A percentile compares a stretch with the other conserved stretches of the same genome.
phyloP scores from a whole-genome alignment of 2,888 invertebrate species.

The Ditula angustiorana region DNA sequence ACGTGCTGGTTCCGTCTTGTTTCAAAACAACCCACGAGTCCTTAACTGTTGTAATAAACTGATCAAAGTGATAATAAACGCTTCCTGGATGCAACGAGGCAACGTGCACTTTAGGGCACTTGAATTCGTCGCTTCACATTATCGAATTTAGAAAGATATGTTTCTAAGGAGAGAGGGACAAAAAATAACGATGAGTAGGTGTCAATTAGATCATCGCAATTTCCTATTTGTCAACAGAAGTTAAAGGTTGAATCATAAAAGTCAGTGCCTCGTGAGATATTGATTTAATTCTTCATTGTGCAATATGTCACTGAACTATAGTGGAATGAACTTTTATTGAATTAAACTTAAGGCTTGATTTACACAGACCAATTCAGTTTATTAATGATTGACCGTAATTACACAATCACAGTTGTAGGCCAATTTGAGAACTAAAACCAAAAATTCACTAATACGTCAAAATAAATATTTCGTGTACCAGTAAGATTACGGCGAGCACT shows the following conservation, averaged over 20 bases:
- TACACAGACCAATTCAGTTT: constrained; percentile 52
- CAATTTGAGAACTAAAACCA: constrained; percentile 31
- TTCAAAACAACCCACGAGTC: constrained; percentile 13
- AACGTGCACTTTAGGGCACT: constrained; percentile 43
- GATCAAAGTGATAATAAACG: constrained; percentile 55
- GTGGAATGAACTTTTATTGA: constrained; percentile 54
- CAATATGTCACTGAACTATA: constrained; percentile 38
- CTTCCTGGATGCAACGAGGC: constrained; percentile 56
- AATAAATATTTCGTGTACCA: constrained; percentile 47
- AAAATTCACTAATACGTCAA: constrained; percentile 43
- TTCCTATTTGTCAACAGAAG: constrained; percentile 47
- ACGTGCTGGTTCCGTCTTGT: constrained; percentile 12
- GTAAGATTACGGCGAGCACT: constrained; percentile 46
- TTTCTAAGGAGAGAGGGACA: constrained; percentile 6
- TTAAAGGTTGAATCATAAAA: constrained; percentile 48
- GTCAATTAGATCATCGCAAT: constrained; percentile 71
- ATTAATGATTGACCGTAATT: constrained; percentile 49
- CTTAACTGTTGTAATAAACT: constrained; percentile 49
- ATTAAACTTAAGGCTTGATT: constrained; percentile 54
- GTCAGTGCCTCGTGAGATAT: constrained; percentile 12
- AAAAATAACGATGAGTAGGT: constrained; percentile 58
- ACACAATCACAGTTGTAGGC: constrained; percentile 52
- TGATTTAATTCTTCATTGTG: constrained; percentile 17
- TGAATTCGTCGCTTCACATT: constrained; percentile 4
- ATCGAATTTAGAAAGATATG: constrained; percentile 2